Percentiles rank a stretch among this genome's conserved stretches.
Evolutionary conservation across 2,888 invertebrate species (phyloP).

Genomic region (Lysandra coridon): DNA sequence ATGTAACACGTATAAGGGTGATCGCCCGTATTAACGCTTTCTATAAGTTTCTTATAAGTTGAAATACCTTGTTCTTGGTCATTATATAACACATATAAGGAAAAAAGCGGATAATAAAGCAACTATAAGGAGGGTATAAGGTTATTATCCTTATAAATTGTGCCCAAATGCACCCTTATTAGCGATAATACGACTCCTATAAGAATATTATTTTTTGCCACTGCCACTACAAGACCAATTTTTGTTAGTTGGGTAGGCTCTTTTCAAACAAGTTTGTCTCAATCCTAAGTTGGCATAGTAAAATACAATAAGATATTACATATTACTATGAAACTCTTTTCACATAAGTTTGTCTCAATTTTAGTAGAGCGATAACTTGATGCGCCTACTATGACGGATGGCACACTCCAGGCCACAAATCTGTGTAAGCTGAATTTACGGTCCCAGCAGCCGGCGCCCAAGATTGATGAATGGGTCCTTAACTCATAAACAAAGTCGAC

Average conservation of each 20-base stretch:
- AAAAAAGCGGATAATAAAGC: too few species aligned
- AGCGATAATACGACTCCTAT: too few species aligned
- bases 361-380: not conserved
- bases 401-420: not conserved
- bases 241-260: not conserved
- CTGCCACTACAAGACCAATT: too few species aligned
- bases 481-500: slow-evolving; percentile 10
- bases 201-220: too few species aligned
- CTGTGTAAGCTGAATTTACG: not conserved
- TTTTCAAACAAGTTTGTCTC: not conserved
- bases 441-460: not conserved
- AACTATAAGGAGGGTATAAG: too few species aligned
- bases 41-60: too few species aligned
- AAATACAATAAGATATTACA: not conserved
- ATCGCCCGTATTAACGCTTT: too few species aligned
- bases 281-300: not conserved
- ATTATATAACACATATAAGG: too few species aligned
- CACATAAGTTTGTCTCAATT: not conserved
- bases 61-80: too few species aligned
- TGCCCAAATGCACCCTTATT: too few species aligned
- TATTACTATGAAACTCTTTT: not conserved
- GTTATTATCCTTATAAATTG: too few species aligned
- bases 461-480: slow-evolving; percentile 32
- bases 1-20: too few species aligned
- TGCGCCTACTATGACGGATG: not conserved